Percentiles rank a stretch among this genome's conserved stretches.
Evolutionary conservation across 2,113 vertebrate species (phyloP).

Genomic region (Campylomormyrus tamandua): DNA sequence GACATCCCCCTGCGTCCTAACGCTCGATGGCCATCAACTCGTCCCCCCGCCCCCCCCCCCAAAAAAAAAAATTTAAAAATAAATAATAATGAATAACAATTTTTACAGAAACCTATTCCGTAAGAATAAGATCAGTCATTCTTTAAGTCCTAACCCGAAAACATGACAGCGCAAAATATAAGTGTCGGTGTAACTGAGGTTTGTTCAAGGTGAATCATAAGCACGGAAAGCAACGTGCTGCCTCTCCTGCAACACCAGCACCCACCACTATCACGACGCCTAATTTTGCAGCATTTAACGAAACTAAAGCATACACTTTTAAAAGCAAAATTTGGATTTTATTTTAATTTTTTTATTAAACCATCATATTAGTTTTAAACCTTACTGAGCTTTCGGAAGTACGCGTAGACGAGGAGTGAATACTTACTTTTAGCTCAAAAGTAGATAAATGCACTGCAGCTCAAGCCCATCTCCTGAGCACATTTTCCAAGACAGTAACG

Average conservation of each 20-base stretch:
- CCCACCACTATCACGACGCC: background rate
- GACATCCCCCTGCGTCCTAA: background rate
- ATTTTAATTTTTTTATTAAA: background rate
- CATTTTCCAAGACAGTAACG: background rate
- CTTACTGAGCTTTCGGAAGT: background rate
- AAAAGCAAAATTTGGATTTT: background rate
- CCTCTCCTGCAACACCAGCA: background rate
- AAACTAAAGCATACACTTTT: background rate
- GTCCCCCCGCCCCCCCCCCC: too few species aligned
- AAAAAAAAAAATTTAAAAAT: too few species aligned
- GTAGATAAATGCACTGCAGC: background rate
- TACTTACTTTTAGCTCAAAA: background rate
- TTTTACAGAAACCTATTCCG: background rate
- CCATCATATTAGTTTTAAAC: background rate
- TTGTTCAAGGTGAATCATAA: conserved; percentile 18
- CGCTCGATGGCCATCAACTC: background rate
- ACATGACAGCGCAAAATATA: background rate
- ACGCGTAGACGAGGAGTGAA: background rate
- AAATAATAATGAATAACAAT: background rate
- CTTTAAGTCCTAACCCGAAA: background rate
- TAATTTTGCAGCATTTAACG: background rate
- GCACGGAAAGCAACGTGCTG: background rate
- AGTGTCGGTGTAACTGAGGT: background rate
- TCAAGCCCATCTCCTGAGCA: background rate
- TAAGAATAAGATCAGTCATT: background rate